phyloP scores from a whole-genome alignment of 2,113 vertebrate genomes.

The Etheostoma cragini region DNA sequence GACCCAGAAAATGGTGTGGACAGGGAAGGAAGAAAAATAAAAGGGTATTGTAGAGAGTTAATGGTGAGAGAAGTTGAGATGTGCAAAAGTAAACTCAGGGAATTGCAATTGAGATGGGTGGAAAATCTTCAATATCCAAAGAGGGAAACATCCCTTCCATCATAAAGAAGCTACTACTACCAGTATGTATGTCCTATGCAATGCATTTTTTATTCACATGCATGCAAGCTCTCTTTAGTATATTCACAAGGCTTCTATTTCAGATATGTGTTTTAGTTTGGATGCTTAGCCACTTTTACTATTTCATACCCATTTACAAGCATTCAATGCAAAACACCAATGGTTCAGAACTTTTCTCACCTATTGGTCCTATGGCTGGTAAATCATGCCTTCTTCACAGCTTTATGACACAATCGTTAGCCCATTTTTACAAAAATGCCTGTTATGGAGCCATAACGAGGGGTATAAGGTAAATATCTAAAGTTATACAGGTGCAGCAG shows the following conservation, averaged over 20 bases:
- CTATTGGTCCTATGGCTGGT: constrained; percentile 1
- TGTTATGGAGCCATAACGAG: no score
- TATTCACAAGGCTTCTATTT: background rate
- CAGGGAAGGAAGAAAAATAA: background rate
- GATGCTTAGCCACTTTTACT: background rate
- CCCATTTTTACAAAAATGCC: no score
- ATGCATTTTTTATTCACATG: background rate
- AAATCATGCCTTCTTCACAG: constrained; percentile 13
- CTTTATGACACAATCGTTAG: no score
- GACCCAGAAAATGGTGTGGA: constrained; percentile 15
- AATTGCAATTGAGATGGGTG: constrained; percentile 22
- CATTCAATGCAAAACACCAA: background rate
- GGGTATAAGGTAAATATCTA: no score
- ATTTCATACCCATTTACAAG: background rate
- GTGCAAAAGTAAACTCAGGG: constrained; percentile 3
- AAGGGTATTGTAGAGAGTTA: background rate
- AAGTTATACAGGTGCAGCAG: no score
- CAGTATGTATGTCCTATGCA: background rate
- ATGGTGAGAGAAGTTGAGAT: constrained; percentile 9
- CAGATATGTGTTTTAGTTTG: background rate
- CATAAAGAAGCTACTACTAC: background rate
- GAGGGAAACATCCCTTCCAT: constrained; percentile 1
- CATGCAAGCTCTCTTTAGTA: background rate
- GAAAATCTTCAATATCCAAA: constrained; percentile 6
- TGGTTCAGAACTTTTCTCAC: background rate